Percentiles rank a stretch among this genome's conserved stretches.
phyloP scores from a whole-genome alignment of 2,888 invertebrate genomes.

The Pachycephus smyrnensis region DNA sequence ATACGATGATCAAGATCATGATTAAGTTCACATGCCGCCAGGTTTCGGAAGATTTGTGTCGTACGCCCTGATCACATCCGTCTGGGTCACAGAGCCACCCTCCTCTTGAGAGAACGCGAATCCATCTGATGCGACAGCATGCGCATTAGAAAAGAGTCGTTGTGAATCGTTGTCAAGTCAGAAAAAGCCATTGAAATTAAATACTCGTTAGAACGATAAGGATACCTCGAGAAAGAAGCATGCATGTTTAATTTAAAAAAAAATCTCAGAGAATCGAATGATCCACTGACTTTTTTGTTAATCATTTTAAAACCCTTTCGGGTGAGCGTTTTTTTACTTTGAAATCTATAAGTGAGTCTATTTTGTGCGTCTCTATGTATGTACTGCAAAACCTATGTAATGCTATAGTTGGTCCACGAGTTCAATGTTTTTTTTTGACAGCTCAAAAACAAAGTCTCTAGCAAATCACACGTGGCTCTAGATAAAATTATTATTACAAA shows the following conservation, averaged over 20 bases:
- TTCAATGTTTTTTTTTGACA: neutral
- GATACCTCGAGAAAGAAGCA: neutral
- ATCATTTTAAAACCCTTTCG: neutral
- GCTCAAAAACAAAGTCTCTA: neutral
- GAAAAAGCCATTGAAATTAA: neutral
- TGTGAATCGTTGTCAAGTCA: neutral
- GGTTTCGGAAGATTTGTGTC: slow-evolving; percentile 91
- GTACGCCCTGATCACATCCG: slow-evolving; percentile 95
- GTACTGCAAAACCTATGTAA: neutral
- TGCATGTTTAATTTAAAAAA: neutral
- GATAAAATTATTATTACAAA: neutral
- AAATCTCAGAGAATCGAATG: neutral
- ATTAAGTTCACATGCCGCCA: slow-evolving; percentile 73
- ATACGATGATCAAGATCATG: neutral
- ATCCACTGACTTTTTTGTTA: neutral
- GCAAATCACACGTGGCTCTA: neutral
- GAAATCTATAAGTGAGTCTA: neutral
- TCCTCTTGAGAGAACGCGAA: slow-evolving; percentile 99
- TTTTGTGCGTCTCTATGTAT: neutral
- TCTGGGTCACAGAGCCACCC: slow-evolving; percentile 93
- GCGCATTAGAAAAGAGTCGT: slow-evolving; percentile 31
- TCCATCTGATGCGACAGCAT: slow-evolving; percentile 78
- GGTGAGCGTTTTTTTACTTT: neutral
- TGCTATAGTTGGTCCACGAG: neutral
- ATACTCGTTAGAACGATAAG: neutral